Conservation (phyloP, 2,113 vertebrate genomes). For the Actenoides lindsayi region DNA sequence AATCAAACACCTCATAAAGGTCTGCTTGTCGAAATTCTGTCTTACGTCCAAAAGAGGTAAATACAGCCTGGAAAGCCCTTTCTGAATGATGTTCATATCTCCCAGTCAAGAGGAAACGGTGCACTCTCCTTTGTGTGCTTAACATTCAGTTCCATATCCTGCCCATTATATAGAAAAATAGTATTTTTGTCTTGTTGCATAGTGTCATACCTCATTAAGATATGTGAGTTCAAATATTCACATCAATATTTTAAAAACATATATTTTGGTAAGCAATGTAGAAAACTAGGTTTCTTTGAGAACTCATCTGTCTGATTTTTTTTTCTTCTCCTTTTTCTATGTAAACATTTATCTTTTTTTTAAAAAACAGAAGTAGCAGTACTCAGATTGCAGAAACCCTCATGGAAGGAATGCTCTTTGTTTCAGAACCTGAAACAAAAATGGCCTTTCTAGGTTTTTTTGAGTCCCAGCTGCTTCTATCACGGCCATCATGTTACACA, state of each 20-base stretch:
- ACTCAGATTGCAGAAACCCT: not conserved
- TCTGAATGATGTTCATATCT: not conserved
- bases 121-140: not conserved
- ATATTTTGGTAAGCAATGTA: not conserved
- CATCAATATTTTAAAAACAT: not conserved
- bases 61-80: not conserved
- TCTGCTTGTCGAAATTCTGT: not conserved
- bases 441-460: not conserved
- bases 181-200: not conserved
- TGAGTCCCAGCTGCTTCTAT: not conserved
- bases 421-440: not conserved
- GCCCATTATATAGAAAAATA: not conserved
- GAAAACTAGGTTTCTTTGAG: not conserved
- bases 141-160: not conserved
- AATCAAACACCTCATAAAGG: not conserved
- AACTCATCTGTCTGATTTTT: not conserved
- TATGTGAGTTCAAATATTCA: not conserved
- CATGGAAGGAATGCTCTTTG: not conserved
- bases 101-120: not conserved
- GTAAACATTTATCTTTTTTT: not conserved
- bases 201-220: not conserved
- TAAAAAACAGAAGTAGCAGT: not conserved
- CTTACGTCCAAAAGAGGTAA: not conserved
- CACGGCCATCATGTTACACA: fast-evolving
- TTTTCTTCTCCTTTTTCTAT: not conserved